Evolutionary conservation across 2,113 vertebrate genomes (phyloP).

Genomic region (Passer domesticus): DNA sequence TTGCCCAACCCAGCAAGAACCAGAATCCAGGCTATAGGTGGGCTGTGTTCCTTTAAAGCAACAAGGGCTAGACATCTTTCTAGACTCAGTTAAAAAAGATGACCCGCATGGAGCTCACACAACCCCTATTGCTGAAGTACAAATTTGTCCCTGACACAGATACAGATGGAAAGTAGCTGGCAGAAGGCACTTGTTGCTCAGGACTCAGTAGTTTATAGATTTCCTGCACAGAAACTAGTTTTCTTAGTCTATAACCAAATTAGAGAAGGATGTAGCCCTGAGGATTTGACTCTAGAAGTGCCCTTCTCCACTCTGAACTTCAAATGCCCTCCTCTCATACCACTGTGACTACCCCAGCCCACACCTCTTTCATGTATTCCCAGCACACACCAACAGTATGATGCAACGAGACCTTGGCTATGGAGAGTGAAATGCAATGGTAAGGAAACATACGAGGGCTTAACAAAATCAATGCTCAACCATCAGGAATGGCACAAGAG

Average conservation of each 20-base stretch:
- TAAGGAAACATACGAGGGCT: background rate
- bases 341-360: background rate
- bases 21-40: rapidly evolving
- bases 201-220: background rate
- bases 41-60: background rate
- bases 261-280: background rate
- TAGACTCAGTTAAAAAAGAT: background rate
- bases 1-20: background rate
- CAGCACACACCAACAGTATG: background rate
- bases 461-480: background rate
- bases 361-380: background rate
- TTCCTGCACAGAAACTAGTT: background rate
- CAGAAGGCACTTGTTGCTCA: background rate
- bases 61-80: background rate
- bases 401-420: background rate
- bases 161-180: background rate
- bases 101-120: background rate
- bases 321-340: background rate
- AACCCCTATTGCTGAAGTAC: background rate
- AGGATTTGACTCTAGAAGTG: background rate
- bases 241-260: background rate
- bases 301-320: background rate
- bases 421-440: background rate
- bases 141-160: background rate
- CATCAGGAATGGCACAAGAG: background rate